Base-by-base conservation (phyloP, 35 echinoderm and acorn worm genomes). In the Amphiura filiformis region DNA sequence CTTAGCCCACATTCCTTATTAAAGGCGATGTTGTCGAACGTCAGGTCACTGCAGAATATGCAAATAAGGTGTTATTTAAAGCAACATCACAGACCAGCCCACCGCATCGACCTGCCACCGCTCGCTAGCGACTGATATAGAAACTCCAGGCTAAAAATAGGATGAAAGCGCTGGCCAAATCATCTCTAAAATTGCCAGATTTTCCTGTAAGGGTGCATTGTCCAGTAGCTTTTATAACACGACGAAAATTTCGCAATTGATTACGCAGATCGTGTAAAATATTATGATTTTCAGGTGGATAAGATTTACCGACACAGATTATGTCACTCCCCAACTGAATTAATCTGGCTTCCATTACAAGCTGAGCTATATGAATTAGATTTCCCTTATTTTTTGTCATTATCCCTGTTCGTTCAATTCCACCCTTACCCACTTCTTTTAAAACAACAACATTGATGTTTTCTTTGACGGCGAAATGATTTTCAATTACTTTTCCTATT, bases 361-460 rank as follows among this genome's bases (percentile, higher is more conserved):
- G 23, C 32, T 84, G 82, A 0, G 82, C 44, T 22, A 84, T 15
- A 14, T 84, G 82, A 4, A 84, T 35, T 1, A 84, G 56, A 84
- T 57, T 65, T 31, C 40, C 82, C 32, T 84, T 57, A 31, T 84
- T 47, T 56, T 35, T 56, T 0, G 82, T 84, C 82, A 40, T 56
- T 9, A 84, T 61, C 30, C 82, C 82, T 5, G 36, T 47, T 23
- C 56, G 26, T 32, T 31, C 57, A 15, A 15, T 57, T 4, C 82
- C 82, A 34, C 56, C 82, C 26, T 4, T 56, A 22, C 82, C 38
- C 13, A 18, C 26, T 47, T 84, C 82, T 42, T 22, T 84, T 23
- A 56, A 40, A 35, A 84, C 34, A 17, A 35, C 30, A 4, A 65
- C 34, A 14, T 33, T 35, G 1, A 84, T 47, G 3, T 33, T 36